A percentile compares a stretch with the other conserved stretches of the same genome.
These are phyloP conservation scores for Meda fulgida DNA, from an alignment of 2,797 vertebrate species.

Conservation along the genomic window DNA sequence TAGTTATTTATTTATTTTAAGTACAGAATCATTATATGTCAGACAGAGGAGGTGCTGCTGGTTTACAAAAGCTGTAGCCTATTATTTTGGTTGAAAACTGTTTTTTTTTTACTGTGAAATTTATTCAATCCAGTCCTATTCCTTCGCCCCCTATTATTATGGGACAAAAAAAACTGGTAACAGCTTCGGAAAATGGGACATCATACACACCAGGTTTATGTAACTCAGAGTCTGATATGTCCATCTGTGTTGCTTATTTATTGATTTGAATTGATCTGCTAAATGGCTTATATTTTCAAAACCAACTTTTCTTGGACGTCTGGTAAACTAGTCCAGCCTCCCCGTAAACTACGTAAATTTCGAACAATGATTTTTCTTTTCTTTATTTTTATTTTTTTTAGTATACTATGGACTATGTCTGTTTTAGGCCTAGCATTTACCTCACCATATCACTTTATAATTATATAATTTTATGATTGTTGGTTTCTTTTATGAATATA, in stretches of 20 bases:
- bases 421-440: neutral
- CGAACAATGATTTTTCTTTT: fast-evolving
- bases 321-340: too few species aligned
- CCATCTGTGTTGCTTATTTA: neutral
- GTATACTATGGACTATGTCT: too few species aligned
- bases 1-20: neutral
- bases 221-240: neutral
- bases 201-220: neutral
- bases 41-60: neutral
- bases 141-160: too few species aligned
- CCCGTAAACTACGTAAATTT: too few species aligned
- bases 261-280: neutral
- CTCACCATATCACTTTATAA: neutral
- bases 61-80: neutral
- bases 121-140: neutral
- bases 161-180: too few species aligned
- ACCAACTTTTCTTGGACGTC: too few species aligned
- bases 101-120: neutral
- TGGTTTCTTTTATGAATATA: neutral
- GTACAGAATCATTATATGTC: neutral
- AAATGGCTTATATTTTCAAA: too few species aligned
- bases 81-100: neutral
- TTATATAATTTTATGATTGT: neutral
- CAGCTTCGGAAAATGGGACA: neutral
- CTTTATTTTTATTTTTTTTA: too few species aligned